Evolutionary conservation across 2,797 vertebrate genomes (phyloP).

Genomic region (Spondyliosoma cantharus): DNA sequence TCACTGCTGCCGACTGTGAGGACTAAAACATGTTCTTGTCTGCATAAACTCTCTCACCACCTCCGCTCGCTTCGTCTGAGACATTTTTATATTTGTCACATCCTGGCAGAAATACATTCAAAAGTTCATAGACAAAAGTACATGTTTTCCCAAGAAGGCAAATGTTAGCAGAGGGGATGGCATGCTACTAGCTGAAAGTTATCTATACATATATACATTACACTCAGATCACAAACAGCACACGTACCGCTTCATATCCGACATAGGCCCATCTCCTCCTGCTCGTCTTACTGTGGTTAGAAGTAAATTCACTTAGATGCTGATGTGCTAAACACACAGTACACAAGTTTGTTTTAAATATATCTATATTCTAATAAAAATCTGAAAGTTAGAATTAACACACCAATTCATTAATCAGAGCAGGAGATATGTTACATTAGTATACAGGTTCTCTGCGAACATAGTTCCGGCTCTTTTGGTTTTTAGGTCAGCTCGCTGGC

Average conservation of each 20-base stretch:
- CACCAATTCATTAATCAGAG: neutral
- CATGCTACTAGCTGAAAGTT: neutral
- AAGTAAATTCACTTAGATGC: too few species aligned
- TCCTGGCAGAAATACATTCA: neutral
- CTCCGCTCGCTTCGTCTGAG: constrained; percentile 2
- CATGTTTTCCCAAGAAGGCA: neutral
- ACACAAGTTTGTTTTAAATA: too few species aligned
- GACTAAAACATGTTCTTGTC: neutral
- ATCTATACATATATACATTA: neutral
- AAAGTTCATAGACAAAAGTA: too few species aligned
- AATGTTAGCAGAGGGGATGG: neutral
- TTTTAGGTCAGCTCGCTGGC: constrained; percentile 25
- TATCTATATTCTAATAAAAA: too few species aligned
- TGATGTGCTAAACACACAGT: too few species aligned
- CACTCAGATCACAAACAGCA: neutral
- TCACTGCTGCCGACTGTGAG: neutral
- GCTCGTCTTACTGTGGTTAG: too few species aligned
- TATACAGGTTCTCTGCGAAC: neutral
- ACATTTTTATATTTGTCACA: constrained; percentile 4
- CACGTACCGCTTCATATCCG: too few species aligned
- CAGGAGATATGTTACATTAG: neutral
- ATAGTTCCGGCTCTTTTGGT: neutral
- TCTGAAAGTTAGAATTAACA: too few species aligned
- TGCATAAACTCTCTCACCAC: constrained; percentile 6
- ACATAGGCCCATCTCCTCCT: too few species aligned